These are phyloP conservation scores for Melanaphis sacchari DNA, from an alignment of 1,140 invertebrate species.

Conservation along the genomic window DNA sequence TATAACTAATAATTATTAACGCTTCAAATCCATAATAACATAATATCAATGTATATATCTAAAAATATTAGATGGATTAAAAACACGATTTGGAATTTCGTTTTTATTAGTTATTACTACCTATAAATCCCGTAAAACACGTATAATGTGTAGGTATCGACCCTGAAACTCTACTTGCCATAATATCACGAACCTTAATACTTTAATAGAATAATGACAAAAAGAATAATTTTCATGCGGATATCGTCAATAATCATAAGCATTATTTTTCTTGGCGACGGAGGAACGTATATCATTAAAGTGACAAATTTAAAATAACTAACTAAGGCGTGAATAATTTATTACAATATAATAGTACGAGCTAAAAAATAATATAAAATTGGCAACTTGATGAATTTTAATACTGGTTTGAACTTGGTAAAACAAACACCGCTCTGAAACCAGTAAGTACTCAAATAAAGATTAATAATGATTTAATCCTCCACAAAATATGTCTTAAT, in stretches of 20 bases:
- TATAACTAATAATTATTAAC: neutral
- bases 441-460: too few species aligned
- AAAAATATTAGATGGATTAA: neutral
- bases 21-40: neutral
- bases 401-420: too few species aligned
- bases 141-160: neutral
- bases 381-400: too few species aligned
- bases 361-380: neutral
- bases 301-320: neutral
- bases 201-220: neutral
- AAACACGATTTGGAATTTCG: neutral
- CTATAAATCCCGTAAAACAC: neutral
- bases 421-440: too few species aligned
- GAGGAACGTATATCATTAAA: neutral
- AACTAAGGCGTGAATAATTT: neutral
- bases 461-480: too few species aligned
- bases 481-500: too few species aligned
- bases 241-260: neutral
- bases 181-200: neutral
- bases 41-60: neutral
- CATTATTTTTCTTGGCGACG: neutral
- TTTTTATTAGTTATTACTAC: neutral
- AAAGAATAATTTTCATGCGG: conserved; percentile 12
- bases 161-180: neutral
- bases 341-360: neutral